Evolutionary conservation across 1,140 invertebrate genomes (phyloP).

Genomic region (Theocolax elegans): DNA sequence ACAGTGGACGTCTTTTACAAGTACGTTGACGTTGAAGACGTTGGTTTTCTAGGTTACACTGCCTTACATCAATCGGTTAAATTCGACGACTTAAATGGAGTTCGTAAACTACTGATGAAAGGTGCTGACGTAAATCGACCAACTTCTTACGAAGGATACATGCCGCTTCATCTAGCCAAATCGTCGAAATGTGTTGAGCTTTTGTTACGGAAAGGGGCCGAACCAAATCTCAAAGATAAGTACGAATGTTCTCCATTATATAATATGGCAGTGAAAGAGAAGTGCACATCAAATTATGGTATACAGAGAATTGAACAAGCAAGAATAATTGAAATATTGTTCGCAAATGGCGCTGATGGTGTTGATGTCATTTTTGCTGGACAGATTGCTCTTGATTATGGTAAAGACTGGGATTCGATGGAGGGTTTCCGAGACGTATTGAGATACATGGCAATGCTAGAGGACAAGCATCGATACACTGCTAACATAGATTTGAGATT

Average conservation of each 20-base stretch:
- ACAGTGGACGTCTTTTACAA: not conserved
- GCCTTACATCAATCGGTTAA: not conserved
- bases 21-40: not conserved
- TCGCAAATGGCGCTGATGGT: slow-evolving; percentile 6
- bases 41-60: not conserved
- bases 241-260: not conserved
- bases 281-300: not conserved
- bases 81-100: not conserved
- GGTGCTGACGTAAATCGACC: not conserved
- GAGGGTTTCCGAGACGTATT: not conserved
- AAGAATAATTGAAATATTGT: not conserved
- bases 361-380: not conserved
- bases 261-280: not conserved
- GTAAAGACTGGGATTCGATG: not conserved
- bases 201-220: not conserved
- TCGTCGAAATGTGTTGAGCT: not conserved
- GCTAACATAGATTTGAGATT: not conserved
- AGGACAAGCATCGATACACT: not conserved
- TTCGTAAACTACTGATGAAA: not conserved
- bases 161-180: not conserved
- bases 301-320: not conserved
- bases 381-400: not conserved
- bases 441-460: not conserved
- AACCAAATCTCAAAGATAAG: slow-evolving; percentile 1
- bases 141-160: not conserved